Percentiles rank a stretch among this genome's conserved stretches.
These are phyloP conservation scores for Drosophila littoralis DNA, from an alignment of 1,140 invertebrate genomes.

Conservation along the genomic window DNA sequence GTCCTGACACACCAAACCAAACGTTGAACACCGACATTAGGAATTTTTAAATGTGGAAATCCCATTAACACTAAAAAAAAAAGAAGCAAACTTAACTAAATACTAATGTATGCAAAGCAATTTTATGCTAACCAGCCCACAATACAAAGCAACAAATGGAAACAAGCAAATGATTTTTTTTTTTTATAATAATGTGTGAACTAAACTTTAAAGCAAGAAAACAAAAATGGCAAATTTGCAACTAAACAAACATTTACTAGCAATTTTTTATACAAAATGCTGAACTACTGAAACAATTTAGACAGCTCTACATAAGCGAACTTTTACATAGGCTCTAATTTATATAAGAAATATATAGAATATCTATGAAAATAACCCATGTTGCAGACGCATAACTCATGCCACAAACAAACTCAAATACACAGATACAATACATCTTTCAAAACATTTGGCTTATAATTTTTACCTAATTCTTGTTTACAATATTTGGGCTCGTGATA, in stretches of 20 bases:
- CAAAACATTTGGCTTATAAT: not conserved
- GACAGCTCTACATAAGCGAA: slow-evolving; percentile 51
- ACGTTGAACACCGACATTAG: slow-evolving; percentile 73
- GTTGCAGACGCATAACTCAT: slow-evolving; percentile 19
- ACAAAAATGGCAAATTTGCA: slow-evolving; percentile 1
- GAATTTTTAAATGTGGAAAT: slow-evolving; percentile 62
- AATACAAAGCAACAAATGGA: slow-evolving; percentile 58
- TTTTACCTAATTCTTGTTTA: not conserved
- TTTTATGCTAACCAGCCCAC: slow-evolving; percentile 43
- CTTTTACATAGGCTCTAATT: slow-evolving; percentile 57
- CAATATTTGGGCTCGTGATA: not conserved
- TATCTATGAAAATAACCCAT: slow-evolving; percentile 45
- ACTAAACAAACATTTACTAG: slow-evolving; percentile 61
- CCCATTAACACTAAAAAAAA: slow-evolving; percentile 33
- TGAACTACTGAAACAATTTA: slow-evolving; percentile 52
- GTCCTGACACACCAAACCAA: slow-evolving; percentile 36
- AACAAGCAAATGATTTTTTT: slow-evolving; percentile 62
- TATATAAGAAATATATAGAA: slow-evolving; percentile 66
- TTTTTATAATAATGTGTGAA: slow-evolving; percentile 61
- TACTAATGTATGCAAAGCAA: slow-evolving; percentile 28
- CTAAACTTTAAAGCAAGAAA: slow-evolving; percentile 35
- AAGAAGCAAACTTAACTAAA: slow-evolving; percentile 50
- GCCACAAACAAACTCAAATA: slow-evolving; percentile 17
- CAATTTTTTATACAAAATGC: slow-evolving; percentile 57
- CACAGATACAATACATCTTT: slow-evolving; percentile 5